Base-by-base conservation (phyloP, 2,113 vertebrate genomes). In the Cyanoliseus patagonus region DNA sequence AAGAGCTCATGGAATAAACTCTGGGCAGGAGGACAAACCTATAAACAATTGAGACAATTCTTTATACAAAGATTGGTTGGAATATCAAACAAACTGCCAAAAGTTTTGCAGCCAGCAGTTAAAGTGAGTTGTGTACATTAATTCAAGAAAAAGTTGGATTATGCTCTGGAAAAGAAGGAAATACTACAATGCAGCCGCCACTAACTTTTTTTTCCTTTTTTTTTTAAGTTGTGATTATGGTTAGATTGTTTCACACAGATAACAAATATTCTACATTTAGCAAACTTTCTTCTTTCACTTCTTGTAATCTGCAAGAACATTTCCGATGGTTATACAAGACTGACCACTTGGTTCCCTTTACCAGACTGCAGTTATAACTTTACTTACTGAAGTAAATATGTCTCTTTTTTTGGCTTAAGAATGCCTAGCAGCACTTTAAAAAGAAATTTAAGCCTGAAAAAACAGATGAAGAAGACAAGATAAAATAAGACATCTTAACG, bases 21-120 rank as follows among this genome's bases (percentile, higher is more conserved):
- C 83, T 79, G 84, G 94, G 94, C 95, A 95, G 64, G 31, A 96
- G 39, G 31, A 97, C 95, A 97, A 96, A 70, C 31, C 83, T 95
- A 86, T 95, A 96, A 97, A 97, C 90, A 97, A 94, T 86, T 92
- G 86, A 96, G 88, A 88, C 86, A 76, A 94, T 53, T 84, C 85
- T 95, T 97, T 93, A 92, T 67, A 92, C 90, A 92, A 83, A 95
- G 68, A 92, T 83, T 92, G 75, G 83, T 80, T 95, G 90, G 90
- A 96, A 95, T 93, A 97, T 95, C 81, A 90, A 95, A 91, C 41
- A 93, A 91, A 79, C 33, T 95, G 95, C 95, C 96, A 96, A 79
- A 93, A 83, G 59, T 78, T 76, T 83, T 67, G 68, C 90, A 95
- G 95, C 72, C 92, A 96, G 46, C 75, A 95, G 75, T 95, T 96